Base-by-base conservation (phyloP, 2,113 vertebrate species). In the Spilogale gracilis region DNA sequence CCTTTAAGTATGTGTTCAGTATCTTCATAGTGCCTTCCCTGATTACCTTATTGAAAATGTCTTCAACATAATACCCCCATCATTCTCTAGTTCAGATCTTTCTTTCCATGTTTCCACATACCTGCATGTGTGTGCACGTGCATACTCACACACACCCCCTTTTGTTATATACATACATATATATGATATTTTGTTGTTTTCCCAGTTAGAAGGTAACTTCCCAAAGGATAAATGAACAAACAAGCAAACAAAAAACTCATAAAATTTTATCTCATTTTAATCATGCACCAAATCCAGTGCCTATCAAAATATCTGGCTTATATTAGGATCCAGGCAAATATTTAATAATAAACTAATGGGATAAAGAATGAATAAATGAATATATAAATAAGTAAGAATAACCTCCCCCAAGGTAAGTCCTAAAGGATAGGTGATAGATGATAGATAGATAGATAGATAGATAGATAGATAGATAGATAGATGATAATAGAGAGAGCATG, bases 91-190 rank as follows among this genome's bases (percentile, higher is more conserved):
- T 78, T 16, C 32, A 82, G 0, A 48, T 74, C 43, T 45, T 45
- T n/a, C 30, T 82, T 82, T 12, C 56, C 3, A 16, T 69, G 43
- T 25, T 20, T 69, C 9, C 4, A 79, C 10, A 73, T 4, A 73
- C 45, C 38, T 23, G 25, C 25, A 73, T 23, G 21, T 38, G n/a
- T 1, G 9, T 14, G 27, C 18, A 1, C 1, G 3, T 13, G 1
- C 6, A 67, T 20, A n/a, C 9, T 30, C 4, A 13, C 43, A 61
- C 23, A 63, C 25, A 18, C 50, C 27, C 27, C 27, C 10, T 74
- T 74, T 54, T 54, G 23, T 76, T 48, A 50, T 16, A 50, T 76
- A 27, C 3, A 2, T 76, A 27, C 4, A 1, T 21, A 21, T 60
- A 74, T 60, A 32, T 74, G 56, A 8, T 38, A 43, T 79, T 56